Evolutionary conservation across 2,797 vertebrate species (phyloP), one percentile per base, ranked within the genome.

Genomic region (Chelonia mydas): DNA sequence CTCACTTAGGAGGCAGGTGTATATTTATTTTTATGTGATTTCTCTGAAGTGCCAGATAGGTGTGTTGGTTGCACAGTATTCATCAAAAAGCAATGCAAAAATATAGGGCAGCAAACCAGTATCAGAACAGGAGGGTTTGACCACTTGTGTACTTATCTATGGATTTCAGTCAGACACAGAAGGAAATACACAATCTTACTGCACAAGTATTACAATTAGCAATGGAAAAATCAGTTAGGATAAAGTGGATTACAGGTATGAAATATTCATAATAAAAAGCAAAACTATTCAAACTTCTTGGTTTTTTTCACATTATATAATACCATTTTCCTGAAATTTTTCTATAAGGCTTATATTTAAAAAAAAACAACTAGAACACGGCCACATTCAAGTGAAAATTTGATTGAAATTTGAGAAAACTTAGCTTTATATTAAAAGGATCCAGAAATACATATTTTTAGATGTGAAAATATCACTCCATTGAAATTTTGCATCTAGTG

Each of bases 81-180:
- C 37, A 59, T 0, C 0, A 57, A 2, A 59, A 59, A 16, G 8
- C 17, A n/a, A 61, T 55, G 25, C 54, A 25, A 25, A 65, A 31
- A 86, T n/a, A 7, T 21, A 15, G 77, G 31, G 53, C 3, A 50
- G 33, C 10, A 81, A 87, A n/a, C 5, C 33, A 54, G 11, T 68
- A 33, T 23, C 15, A 50, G 21, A 21, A 59, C 21, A 72, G 45
- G 65, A 41, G 12, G 3, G 1, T 88, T 82, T 57, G 5, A 77
- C 37, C 7, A 90, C 81, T 15, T 54, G 11, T 31, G 8, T 54
- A 12, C 11, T 72, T 72, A 59, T 59, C 27, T 77, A 17, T 15
- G 33, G 31, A 77, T 84, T 89, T 81, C 50, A 77, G 53, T 33
- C 12, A 31, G 13, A 65, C 45, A 33, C 0, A 77, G 45, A 0